Evolutionary conservation across 2,888 invertebrate genomes (phyloP).

Genomic region (Podotricha telesiphe): DNA sequence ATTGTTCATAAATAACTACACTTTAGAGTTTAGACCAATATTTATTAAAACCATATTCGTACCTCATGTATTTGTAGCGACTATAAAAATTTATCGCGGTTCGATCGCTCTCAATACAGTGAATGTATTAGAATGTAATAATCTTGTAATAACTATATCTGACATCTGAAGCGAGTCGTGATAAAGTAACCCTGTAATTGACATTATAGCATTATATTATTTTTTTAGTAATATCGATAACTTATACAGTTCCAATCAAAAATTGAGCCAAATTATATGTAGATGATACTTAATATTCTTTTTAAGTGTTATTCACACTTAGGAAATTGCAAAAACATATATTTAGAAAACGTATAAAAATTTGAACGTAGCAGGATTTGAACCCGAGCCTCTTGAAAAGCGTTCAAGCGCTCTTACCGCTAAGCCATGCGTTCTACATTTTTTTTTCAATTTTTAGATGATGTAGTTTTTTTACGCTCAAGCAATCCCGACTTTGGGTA

Average conservation of each 20-base stretch:
- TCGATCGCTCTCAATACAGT: constrained; percentile 1
- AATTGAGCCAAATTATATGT: neutral
- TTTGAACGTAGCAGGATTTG: too few relatives aligned
- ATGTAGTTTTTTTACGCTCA: neutral
- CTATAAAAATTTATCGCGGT: neutral
- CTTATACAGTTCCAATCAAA: neutral
- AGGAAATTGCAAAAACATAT: too few relatives aligned
- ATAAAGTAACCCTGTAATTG: constrained; percentile 27
- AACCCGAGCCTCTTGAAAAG: too few relatives aligned
- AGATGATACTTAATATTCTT: neutral
- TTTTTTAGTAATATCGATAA: constrained; percentile 4
- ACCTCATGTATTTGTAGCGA: neutral
- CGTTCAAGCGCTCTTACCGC: too few relatives aligned
- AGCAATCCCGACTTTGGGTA: too few relatives aligned
- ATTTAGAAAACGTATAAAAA: too few relatives aligned
- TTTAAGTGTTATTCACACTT: too few relatives aligned
- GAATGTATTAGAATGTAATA: constrained; percentile 21
- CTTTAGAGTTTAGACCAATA: neutral
- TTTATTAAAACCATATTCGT: neutral
- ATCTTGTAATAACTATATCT: constrained; percentile 20
- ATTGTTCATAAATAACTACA: too few relatives aligned
- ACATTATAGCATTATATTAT: constrained; percentile 1
- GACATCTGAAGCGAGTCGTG: constrained; percentile 22
- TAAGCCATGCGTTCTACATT: too few relatives aligned
- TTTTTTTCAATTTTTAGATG: too few relatives aligned